A percentile compares a stretch with the other conserved stretches of the same genome.
phyloP scores from a whole-genome alignment of 1,140 invertebrate species.

The Phortica variegata region DNA sequence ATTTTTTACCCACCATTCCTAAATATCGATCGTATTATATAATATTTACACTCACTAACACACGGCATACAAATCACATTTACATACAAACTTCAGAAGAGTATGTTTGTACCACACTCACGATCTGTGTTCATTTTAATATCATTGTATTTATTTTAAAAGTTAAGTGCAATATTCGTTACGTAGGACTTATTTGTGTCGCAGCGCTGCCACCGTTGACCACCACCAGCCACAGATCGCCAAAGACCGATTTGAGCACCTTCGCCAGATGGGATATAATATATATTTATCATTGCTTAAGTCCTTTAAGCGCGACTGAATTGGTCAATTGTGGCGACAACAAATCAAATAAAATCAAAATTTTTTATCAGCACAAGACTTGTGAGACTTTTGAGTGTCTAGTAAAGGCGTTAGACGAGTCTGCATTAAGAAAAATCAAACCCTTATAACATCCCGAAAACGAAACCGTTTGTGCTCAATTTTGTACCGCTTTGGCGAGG shows the following conservation, averaged over 20 bases:
- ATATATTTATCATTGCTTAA: slow-evolving; percentile 30
- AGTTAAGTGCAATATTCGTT: slow-evolving; percentile 10
- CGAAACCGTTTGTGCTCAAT: not conserved
- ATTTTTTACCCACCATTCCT: slow-evolving; percentile 51
- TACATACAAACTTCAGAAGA: slow-evolving; percentile 29
- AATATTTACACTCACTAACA: slow-evolving; percentile 23
- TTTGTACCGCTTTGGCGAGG: too few species aligned
- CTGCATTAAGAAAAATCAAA: slow-evolving; percentile 7
- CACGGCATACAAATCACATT: slow-evolving; percentile 4
- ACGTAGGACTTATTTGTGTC: slow-evolving; percentile 38
- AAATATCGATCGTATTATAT: slow-evolving; percentile 43
- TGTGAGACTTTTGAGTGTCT: too few species aligned
- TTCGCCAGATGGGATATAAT: slow-evolving; percentile 16
- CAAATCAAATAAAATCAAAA: too few species aligned
- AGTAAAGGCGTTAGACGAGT: too few species aligned
- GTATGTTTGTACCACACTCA: slow-evolving; percentile 27
- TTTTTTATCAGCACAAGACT: too few species aligned
- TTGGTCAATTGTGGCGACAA: too few species aligned
- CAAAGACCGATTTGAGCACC: too few species aligned
- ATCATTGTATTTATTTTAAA: slow-evolving; percentile 19
- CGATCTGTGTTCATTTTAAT: slow-evolving; percentile 48
- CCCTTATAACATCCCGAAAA: slow-evolving; percentile 18
- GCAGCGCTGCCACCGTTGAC: too few species aligned
- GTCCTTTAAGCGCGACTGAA: slow-evolving; percentile 16
- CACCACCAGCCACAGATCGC: too few species aligned